Evolutionary conservation across 2,888 invertebrate species (phyloP).

Genomic region (Patella caerulea): DNA sequence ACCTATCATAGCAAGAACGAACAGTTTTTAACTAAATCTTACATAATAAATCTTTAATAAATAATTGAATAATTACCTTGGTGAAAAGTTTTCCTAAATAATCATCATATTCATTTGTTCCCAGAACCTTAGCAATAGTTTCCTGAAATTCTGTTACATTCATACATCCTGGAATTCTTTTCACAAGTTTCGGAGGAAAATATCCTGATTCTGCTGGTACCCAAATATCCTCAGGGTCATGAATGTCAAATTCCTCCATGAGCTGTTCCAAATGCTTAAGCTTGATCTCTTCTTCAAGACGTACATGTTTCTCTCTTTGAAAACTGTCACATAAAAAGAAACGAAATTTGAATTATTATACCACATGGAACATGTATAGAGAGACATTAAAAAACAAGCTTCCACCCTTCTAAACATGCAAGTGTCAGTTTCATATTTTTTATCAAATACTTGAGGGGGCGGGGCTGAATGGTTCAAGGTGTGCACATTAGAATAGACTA

Average conservation of each 20-base stretch:
- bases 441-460: too few species aligned
- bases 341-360: too few species aligned
- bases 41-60: too few species aligned
- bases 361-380: background rate
- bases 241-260: constrained; percentile 61
- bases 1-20: too few species aligned
- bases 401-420: background rate
- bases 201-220: constrained; percentile 56
- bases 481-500: too few species aligned
- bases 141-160: constrained; percentile 68
- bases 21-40: too few species aligned
- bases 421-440: too few species aligned
- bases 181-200: constrained; percentile 56
- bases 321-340: constrained; percentile 49
- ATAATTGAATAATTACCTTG: constrained; percentile 55
- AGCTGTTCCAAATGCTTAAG: constrained; percentile 68
- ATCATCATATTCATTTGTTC: constrained; percentile 64
- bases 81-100: constrained; percentile 69
- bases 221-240: constrained; percentile 57
- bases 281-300: constrained; percentile 68
- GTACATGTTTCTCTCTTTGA: constrained; percentile 57
- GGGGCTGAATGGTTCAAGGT: too few species aligned
- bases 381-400: background rate
- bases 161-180: constrained; percentile 64
- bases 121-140: constrained; percentile 63